Evolutionary conservation across 2,888 invertebrate genomes (phyloP), one percentile per base, ranked within the genome.

Genomic region (Meiosimyza platycephala): DNA sequence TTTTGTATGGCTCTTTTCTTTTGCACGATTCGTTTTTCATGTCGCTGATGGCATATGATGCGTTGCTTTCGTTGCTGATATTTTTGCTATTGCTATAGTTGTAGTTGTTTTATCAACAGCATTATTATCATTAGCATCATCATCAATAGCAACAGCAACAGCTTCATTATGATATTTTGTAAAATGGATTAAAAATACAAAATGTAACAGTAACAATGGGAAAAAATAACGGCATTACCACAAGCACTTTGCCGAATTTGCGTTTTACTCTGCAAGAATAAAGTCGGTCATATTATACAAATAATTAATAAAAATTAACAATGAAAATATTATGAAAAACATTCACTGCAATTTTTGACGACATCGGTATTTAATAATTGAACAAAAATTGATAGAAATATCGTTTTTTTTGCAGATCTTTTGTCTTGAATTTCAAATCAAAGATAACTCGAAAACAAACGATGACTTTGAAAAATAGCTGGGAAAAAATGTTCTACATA

Each of bases 141-240:
- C 28, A 28, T 4, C 28, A 28, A 28, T 28, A 28, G 28, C 40
- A 40, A 9, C 40, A 40, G 9, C 40, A 40, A 40, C 40, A 7
- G 9, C 40, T 40, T 40, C 40, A 40, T 40, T 7, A 40, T 57
- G 57, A 50, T 33, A 15, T 47, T 48, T 40, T 47, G 16, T 47
- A n/a, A 72, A 74, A 67, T 70, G 70, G 66, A 74, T 76, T 76
- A 73, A 73, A 76, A 65, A 76, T 74, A 65, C 72, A 72, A 73
- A 67, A 72, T 60, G 48, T 52, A 75, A 71, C 69, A 51, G 28
- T 71, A 60, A 72, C 65, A 13, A 55, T 28, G 77, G 73, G 76
- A 76, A 72, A 72, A 77, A 76, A 75, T 28, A 4, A 28, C 28
- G 28, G 28, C 28, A 28, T 0, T 28, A 28, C 4, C 28, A 28